Base-by-base conservation (phyloP, 37 sponge, comb jelly and placozoan genomes). In the Agelas oroides region DNA sequence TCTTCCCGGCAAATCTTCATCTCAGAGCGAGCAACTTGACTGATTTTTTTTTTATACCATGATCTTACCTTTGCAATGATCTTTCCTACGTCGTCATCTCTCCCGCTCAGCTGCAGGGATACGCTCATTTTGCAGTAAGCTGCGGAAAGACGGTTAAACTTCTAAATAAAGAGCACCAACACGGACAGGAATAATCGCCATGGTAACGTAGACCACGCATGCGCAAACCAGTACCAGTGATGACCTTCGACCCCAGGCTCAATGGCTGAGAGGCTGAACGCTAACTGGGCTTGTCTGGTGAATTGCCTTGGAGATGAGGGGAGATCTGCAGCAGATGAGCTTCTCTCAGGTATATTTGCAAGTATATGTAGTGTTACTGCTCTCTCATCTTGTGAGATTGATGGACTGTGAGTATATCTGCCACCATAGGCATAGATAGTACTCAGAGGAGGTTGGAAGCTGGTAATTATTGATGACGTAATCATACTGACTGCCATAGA, bases 21-120 rank as follows among this genome's bases (percentile, higher is more conserved):
- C n/a, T n/a, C n/a, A n/a, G n/a, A n/a, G n/a, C n/a, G n/a, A n/a
- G n/a, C n/a, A n/a, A n/a, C n/a, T n/a, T n/a, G n/a, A n/a, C n/a
- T n/a, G n/a, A n/a, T n/a, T n/a, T n/a, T n/a, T n/a, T n/a, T n/a
- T n/a, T n/a, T n/a, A n/a, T n/a, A n/a, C n/a, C n/a, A n/a, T n/a
- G 46, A 46, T 12, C 30, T 17, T 54, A 93, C 93, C 78, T 75
- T 89, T 15, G 80, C 86, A 35, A 93, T 37, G 30, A 93, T 93
- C 3, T 73, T 60, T 37, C 86, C 93, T 17, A 88, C 65, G 64
- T 83, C 77, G n/a, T 84, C 46, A 46, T 3, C 46, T 8, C 46
- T 46, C 46, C 46, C 46, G 8, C 46, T 46, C 6, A 46, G 46
- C 46, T 46, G 6, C 46, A 46, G 46, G 8, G 46, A 46, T 12